Evolutionary conservation across 2,888 invertebrate genomes (phyloP), one percentile per base, ranked within the genome.

Genomic region (Corbicula japonica): DNA sequence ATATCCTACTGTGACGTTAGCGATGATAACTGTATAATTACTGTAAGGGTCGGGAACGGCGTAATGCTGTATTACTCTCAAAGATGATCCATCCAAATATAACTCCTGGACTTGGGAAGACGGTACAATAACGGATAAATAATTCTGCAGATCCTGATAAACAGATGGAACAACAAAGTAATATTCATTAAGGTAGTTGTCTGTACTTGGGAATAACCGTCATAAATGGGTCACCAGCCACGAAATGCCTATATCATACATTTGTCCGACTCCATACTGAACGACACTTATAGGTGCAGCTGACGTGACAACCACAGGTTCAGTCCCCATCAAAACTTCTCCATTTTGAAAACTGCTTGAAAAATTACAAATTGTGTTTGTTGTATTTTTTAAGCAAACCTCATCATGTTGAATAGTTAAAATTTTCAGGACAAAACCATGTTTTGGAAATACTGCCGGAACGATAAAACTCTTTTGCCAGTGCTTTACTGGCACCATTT

Each of bases 241-340:
- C 23, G 38, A n/a, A n/a, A n/a, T n/a, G n/a, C n/a, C n/a, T n/a
- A 23, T 38, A 2, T 38, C 23, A 3, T 38, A 35, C 4, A 12
- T 10, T 15, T 60, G 15, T 3, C 60, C 60, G 1, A 60, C 60
- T 2, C 60, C 60, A 23, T 60, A 60, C 32, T 60, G 60, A 10
- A 60, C 38, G 18, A 60, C 23, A 38, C 41, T 60, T 21, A 60
- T 41, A 18, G 60, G 26, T 18, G n/a, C 44, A 26, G 21, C 28
- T 18, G 61, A 38, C 8, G 41, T 28, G 4, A 61, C 44, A 28
- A 41, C 28, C 18, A 44, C 61, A 0, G 61, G 61, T n/a, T 61
- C 41, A 10, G 54, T 54, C 4, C 54, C 54, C 54, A 54, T 54
- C 2, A 54, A 18, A 54, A 18, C 30, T 30, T 54, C 54, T 28